phyloP scores from a whole-genome alignment of 2,113 vertebrate genomes.

The Anas platyrhynchos region DNA sequence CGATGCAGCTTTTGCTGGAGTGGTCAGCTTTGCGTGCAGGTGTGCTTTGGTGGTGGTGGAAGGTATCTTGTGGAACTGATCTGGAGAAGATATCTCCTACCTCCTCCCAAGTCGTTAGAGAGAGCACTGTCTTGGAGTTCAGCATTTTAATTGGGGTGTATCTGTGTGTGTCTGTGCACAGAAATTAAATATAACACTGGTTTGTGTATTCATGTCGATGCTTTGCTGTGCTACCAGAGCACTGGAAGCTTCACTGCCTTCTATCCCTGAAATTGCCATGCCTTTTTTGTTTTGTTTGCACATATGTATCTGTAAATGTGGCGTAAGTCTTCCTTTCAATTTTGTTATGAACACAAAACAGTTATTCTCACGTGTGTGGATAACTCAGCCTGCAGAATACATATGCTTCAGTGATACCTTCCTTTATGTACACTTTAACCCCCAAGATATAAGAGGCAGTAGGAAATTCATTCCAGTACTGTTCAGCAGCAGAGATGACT shows the following conservation, averaged over 20 bases:
- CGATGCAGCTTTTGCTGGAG: neutral
- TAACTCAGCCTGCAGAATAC: neutral
- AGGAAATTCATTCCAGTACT: neutral
- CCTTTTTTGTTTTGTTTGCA: neutral
- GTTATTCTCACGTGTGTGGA: neutral
- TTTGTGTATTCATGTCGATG: neutral
- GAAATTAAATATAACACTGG: neutral
- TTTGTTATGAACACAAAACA: neutral
- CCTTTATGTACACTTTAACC: neutral
- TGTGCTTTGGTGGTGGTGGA: neutral
- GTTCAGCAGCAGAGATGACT: neutral
- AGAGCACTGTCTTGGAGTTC: neutral
- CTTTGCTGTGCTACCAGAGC: neutral
- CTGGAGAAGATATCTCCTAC: neutral
- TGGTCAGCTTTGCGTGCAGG: neutral
- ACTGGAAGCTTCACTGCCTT: neutral
- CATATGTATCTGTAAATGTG: neutral
- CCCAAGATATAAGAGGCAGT: neutral
- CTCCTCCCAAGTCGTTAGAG: neutral
- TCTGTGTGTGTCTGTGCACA: neutral
- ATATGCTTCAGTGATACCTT: neutral
- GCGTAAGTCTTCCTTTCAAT: neutral
- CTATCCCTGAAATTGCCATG: neutral
- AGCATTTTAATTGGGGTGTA: neutral
- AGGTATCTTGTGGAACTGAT: neutral